phyloP scores from a whole-genome alignment of 2,888 invertebrate genomes.

The Xylocampa areola region DNA sequence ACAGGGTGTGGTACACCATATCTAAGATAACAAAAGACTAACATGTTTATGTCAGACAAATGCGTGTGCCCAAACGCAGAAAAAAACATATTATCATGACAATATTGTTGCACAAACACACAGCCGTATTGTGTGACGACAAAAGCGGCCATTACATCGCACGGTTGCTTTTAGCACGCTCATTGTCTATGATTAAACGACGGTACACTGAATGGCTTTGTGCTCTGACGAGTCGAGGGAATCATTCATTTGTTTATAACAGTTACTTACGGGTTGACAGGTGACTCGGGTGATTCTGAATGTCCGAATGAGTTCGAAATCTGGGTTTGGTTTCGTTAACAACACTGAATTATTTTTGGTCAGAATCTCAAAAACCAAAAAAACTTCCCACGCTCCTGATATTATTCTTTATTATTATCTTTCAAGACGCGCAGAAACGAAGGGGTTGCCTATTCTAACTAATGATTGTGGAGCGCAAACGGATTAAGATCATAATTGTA shows the following conservation, averaged over 20 bases:
- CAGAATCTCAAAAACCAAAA: constrained; percentile 12
- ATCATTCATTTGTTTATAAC: constrained; percentile 40
- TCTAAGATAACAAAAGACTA: constrained; percentile 20
- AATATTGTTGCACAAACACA: constrained; percentile 53
- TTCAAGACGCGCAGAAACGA: constrained; percentile 4
- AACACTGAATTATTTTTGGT: background rate
- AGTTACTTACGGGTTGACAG: constrained; percentile 6
- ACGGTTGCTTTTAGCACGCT: constrained; percentile 53
- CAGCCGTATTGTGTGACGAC: constrained; percentile 44
- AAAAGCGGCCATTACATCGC: constrained; percentile 49
- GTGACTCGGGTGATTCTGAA: no score
- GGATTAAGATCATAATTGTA: constrained; percentile 48
- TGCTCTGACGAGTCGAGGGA: constrained; percentile 37
- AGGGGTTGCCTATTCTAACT: constrained; percentile 11
- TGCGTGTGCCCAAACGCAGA: constrained; percentile 4
- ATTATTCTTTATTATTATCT: constrained; percentile 2
- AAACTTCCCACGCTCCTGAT: background rate
- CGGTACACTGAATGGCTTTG: constrained; percentile 48
- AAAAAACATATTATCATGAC: constrained; percentile 47
- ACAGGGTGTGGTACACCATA: background rate
- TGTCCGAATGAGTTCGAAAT: constrained; percentile 11
- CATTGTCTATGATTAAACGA: constrained; percentile 59
- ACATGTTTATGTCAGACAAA: constrained; percentile 19
- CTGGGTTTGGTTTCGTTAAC: constrained; percentile 1
- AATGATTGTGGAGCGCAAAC: constrained; percentile 29